Base-by-base conservation (phyloP, 2,888 invertebrate genomes). In the Leptopilina syphax region DNA sequence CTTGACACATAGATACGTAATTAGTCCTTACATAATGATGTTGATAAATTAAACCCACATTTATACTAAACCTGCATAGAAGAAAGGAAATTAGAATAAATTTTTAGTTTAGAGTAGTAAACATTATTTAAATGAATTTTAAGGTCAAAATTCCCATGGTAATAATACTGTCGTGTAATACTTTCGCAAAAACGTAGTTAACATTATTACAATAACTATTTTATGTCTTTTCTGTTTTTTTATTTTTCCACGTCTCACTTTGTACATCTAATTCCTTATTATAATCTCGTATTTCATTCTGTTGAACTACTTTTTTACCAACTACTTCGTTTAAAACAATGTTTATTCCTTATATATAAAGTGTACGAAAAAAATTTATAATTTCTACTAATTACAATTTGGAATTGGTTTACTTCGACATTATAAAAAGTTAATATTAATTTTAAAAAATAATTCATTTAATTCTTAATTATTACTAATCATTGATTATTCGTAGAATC, bases 161-260 rank as follows among this genome's bases (percentile, higher is more conserved):
- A 50, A 50, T 54, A 73, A 73, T 73, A 12, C 10, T 70, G 24
- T 67, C 10, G n/a, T 70, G 9, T 24, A 34, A 34, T 12, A 73
- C 27, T 73, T n/a, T 73, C 73, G 57, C 54, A 73, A 57, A 9
- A 73, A 73, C 24, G n/a, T 73, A 41, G 34, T 73, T 73, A 57
- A 1, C n/a, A 57, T n/a, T 73, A 65, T 73, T 8, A 41, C 34
- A 73, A 73, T 73, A 34, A n/a, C 27, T n/a, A 34, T 34, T 24
- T 50, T 13, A 57, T 27, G 57, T 73, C 13, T n/a, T 44, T 50
- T 57, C 1, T 10, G 10, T 27, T 18, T 34, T 54, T 41, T 73
- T 9, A 57, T 73, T 73, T 73, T 73, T 73, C 73, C 73, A 73
- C 73, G 73, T 27, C 70, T 41, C 54, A 73, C 73, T 50, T 50